Percentiles rank a stretch among this genome's conserved stretches.
Evolutionary conservation across 2,113 vertebrate species (phyloP).

Genomic region (Pseudois nayaur): DNA sequence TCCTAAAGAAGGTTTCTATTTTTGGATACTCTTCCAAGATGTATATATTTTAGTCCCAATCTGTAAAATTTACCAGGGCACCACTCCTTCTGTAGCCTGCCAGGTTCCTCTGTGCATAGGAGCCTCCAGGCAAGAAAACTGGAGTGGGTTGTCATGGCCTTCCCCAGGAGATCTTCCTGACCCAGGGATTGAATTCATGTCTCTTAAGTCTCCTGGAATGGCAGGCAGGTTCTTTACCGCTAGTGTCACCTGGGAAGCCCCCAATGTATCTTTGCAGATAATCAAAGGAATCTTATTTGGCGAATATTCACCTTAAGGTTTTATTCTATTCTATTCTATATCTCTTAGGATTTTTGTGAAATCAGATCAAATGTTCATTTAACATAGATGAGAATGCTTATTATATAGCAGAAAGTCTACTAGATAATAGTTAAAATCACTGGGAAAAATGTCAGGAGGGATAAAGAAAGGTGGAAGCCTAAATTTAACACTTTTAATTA

Average conservation of each 20-base stretch:
- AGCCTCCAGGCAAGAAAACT: background rate
- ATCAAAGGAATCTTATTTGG: background rate
- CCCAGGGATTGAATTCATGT: background rate
- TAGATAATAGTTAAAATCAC: background rate
- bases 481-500: background rate
- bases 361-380: background rate
- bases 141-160: background rate
- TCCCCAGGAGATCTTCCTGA: background rate
- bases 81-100: background rate
- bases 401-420: background rate
- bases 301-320: background rate
- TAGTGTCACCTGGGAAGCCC: background rate
- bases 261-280: background rate
- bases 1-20: background rate
- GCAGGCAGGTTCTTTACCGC: background rate
- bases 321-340: background rate
- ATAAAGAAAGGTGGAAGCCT: background rate
- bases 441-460: background rate
- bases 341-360: background rate
- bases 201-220: background rate
- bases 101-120: background rate
- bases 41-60: background rate
- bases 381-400: background rate
- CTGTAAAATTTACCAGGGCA: background rate
- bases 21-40: background rate